A percentile compares a stretch with the other conserved stretches of the same genome.
Conservation (phyloP, 2,797 vertebrate species). For the Halcyon badia region DNA sequence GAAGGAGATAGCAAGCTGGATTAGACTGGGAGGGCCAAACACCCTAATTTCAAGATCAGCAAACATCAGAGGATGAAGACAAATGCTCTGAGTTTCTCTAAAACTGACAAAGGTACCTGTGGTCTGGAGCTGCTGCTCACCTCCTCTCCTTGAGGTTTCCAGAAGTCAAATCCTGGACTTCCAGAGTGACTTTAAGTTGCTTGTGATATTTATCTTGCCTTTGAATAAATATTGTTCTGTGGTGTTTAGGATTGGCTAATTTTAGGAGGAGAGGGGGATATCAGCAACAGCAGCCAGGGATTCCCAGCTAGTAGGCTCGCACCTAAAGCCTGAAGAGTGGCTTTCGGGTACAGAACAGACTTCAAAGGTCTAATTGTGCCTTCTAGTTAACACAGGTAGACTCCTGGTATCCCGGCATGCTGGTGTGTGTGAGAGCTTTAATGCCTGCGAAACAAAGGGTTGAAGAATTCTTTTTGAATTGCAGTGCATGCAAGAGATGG, state of each 20-base stretch:
- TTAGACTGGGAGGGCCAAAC: not conserved
- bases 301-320: not conserved
- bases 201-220: not conserved
- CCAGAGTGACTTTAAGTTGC: not conserved
- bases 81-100: not conserved
- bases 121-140: not conserved
- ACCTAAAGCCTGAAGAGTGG: not conserved
- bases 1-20: not conserved
- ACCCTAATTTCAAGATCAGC: rapidly evolving
- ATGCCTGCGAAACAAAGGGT: rapidly evolving
- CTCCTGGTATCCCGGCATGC: not conserved
- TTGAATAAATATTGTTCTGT: not conserved
- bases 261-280: not conserved
- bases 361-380: rapidly evolving
- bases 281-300: not conserved
- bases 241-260: not conserved
- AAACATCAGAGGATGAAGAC: not conserved
- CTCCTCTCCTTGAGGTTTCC: not conserved
- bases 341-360: not conserved
- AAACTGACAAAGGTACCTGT: not conserved
- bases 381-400: not conserved
- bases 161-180: not conserved
- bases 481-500: constrained; percentile 98
- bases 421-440: not conserved
- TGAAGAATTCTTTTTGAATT: not conserved